Percentiles rank a stretch among this genome's conserved stretches.
Evolutionary conservation across 2,113 vertebrate genomes (phyloP).

Genomic region (Onychorhynchus coronatus): DNA sequence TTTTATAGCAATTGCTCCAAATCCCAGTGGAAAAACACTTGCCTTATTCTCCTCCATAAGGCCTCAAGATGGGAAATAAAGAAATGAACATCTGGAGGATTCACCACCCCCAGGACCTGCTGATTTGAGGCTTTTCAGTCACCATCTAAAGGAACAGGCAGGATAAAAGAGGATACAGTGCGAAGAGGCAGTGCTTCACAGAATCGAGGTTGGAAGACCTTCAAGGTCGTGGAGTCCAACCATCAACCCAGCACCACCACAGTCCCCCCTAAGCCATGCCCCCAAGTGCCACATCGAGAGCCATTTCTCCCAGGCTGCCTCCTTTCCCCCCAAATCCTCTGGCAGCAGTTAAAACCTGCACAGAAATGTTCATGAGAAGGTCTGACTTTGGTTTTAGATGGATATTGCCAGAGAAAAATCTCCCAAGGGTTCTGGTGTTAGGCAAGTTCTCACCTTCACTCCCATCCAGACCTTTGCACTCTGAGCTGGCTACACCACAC

Average conservation of each 20-base stretch:
- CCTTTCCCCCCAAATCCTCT: background rate
- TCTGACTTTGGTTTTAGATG: background rate
- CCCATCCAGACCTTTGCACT: background rate
- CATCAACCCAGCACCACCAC: background rate
- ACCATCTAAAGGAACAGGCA: background rate
- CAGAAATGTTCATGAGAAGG: background rate
- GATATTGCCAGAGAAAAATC: background rate
- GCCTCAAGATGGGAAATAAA: background rate
- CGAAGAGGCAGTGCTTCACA: background rate
- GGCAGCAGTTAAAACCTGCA: background rate
- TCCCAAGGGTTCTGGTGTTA: background rate
- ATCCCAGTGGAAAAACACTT: background rate
- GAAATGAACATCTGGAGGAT: accelerated
- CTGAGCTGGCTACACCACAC: background rate
- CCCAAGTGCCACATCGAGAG: background rate
- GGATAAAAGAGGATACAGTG: background rate
- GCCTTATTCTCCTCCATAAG: background rate
- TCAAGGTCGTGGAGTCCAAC: background rate
- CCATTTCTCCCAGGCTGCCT: background rate
- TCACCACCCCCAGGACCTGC: background rate
- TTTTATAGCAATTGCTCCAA: background rate
- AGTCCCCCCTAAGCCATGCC: background rate
- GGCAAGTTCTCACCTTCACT: background rate
- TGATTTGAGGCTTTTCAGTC: background rate
- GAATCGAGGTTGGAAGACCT: background rate